Percentiles rank a stretch among this genome's conserved stretches.
These are phyloP conservation scores for Agrochola litura DNA, from an alignment of 2,888 invertebrate genomes.

Conservation along the genomic window DNA sequence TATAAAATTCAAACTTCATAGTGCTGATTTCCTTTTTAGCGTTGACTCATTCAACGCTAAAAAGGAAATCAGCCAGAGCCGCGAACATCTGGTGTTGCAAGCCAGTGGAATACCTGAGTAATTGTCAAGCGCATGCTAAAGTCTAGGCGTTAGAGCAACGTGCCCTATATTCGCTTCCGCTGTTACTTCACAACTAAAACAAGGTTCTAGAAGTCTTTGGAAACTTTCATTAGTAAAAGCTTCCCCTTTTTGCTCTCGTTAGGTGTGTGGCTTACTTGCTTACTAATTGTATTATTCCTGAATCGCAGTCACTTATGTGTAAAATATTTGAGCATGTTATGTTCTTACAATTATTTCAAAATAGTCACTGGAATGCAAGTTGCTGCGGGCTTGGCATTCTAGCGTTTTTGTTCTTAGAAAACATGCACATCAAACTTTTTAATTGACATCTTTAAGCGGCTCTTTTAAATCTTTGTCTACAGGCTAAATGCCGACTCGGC, in stretches of 20 bases:
- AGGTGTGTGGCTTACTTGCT: background rate
- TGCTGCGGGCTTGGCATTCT: background rate
- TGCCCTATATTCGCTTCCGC: conserved; percentile 30
- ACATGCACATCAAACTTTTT: conserved; percentile 8
- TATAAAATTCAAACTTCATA: conserved; percentile 7
- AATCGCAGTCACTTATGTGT: conserved; percentile 19
- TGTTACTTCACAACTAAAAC: conserved; percentile 25
- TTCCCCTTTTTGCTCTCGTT: background rate
- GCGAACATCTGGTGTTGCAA: conserved; percentile 28
- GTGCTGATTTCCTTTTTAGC: too few relatives aligned
- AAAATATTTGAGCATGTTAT: background rate
- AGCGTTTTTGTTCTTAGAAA: conserved; percentile 1
- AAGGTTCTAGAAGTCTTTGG: background rate
- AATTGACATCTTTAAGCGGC: background rate
- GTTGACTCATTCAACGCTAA: conserved; percentile 22
- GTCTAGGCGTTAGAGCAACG: conserved; percentile 28
- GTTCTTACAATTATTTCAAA: conserved; percentile 7
- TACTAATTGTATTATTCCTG: conserved; percentile 7
- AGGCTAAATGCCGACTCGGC: too few relatives aligned
- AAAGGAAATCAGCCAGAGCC: conserved; percentile 16
- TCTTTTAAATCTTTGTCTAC: too few relatives aligned
- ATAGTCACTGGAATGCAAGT: conserved; percentile 12
- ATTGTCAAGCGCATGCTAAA: conserved; percentile 23
- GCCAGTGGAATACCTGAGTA: conserved; percentile 29
- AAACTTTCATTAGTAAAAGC: conserved; percentile 6